Conservation (phyloP, 2,888 invertebrate genomes). For the Thera britannica region DNA sequence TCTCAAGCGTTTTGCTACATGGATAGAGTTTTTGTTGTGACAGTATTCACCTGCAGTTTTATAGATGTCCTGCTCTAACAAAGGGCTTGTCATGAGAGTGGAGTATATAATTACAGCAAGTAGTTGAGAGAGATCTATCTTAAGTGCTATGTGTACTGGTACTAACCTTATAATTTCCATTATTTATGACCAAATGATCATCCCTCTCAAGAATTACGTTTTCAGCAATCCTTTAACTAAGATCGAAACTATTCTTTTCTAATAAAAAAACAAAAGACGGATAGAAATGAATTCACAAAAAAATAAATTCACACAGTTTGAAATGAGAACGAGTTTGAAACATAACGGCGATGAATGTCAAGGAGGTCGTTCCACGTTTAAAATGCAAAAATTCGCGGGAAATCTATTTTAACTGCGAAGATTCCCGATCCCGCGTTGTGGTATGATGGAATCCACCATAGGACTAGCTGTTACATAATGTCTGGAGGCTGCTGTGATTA, state of each 20-base stretch:
- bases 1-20: too few relatives aligned
- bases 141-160: background rate
- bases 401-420: conserved; percentile 36
- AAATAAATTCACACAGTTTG: conserved; percentile 10
- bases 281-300: background rate
- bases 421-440: conserved; percentile 63
- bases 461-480: conserved; percentile 81
- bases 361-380: conserved; percentile 24
- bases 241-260: background rate
- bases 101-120: too few relatives aligned
- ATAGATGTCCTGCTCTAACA: too few relatives aligned
- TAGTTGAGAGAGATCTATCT: too few relatives aligned
- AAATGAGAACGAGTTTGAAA: conserved; percentile 23
- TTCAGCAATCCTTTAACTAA: background rate
- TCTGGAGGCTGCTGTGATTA: conserved; percentile 70
- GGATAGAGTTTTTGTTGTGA: too few relatives aligned
- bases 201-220: conserved; percentile 16
- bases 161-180: conserved; percentile 45
- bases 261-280: background rate
- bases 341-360: conserved; percentile 19
- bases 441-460: conserved; percentile 65
- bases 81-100: too few relatives aligned
- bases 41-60: too few relatives aligned
- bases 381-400: conserved; percentile 3
- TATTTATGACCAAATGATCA: conserved; percentile 31